phyloP scores from a whole-genome alignment of 2,113 vertebrate genomes.

The Fregetta grallaria region DNA sequence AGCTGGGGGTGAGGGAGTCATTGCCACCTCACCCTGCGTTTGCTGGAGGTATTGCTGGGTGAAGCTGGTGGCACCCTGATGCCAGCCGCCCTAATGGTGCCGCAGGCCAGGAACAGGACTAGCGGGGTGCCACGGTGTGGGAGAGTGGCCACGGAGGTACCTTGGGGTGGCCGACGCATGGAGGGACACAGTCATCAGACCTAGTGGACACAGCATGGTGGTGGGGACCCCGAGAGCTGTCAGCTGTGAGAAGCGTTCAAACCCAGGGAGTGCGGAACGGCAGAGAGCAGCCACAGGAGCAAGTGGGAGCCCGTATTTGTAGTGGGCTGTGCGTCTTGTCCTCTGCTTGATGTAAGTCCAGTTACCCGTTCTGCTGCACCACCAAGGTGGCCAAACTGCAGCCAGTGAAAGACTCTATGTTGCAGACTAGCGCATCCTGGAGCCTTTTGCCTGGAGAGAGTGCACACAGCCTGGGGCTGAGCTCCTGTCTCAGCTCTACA shows the following conservation, averaged over 20 bases:
- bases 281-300: background rate
- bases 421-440: background rate
- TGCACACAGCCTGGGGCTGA: background rate
- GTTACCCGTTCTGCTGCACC: background rate
- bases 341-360: fast-evolving
- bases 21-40: background rate
- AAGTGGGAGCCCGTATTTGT: background rate
- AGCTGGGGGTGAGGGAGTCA: background rate
- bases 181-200: background rate
- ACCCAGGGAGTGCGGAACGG: background rate
- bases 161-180: fast-evolving
- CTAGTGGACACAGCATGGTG: background rate
- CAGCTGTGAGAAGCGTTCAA: background rate
- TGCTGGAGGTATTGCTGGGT: background rate
- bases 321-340: background rate
- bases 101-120: fast-evolving
- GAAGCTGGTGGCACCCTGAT: background rate
- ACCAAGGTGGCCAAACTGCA: background rate
- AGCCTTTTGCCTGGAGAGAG: background rate
- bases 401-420: background rate
- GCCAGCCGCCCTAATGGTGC: background rate
- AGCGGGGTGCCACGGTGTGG: background rate
- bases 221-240: background rate
- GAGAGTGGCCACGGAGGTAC: fast-evolving
- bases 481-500: background rate